Percentiles rank a stretch among this genome's conserved stretches.
Evolutionary conservation across 2,113 vertebrate species (phyloP).

Genomic region (Sinocyclocheilus rhinocerous): DNA sequence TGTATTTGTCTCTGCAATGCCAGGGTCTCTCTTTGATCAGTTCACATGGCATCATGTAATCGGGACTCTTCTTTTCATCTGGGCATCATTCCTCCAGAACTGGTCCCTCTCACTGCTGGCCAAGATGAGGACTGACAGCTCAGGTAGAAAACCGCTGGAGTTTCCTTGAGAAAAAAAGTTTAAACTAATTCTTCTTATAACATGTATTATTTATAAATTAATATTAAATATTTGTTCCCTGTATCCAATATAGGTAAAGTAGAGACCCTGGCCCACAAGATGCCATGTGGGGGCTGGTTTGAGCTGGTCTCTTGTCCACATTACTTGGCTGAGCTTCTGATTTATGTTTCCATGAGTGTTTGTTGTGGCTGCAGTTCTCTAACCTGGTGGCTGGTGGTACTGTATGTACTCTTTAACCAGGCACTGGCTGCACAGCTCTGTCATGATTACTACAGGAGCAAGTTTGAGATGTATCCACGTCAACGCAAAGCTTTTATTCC

Average conservation of each 20-base stretch:
- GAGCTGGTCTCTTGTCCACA: constrained; percentile 91
- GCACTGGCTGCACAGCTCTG: constrained; percentile 83
- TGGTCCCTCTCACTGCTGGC: constrained; percentile 84
- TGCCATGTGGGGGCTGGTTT: constrained; percentile 91
- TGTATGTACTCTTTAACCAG: constrained; percentile 88
- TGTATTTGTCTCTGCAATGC: constrained; percentile 6
- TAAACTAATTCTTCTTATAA: too few relatives aligned
- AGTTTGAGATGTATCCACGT: constrained; percentile 85
- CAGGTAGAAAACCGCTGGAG: constrained; percentile 72
- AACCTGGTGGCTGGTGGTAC: constrained; percentile 89
- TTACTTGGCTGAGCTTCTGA: constrained; percentile 92
- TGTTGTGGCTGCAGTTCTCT: constrained; percentile 77
- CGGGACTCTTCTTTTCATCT: constrained; percentile 80
- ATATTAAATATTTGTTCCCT: constrained; percentile 32
- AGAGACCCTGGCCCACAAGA: constrained; percentile 77
- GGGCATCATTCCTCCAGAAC: constrained; percentile 88
- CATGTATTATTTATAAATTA: neutral
- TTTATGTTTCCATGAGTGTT: constrained; percentile 85
- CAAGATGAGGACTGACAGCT: constrained; percentile 83
- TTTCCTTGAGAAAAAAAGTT: too few relatives aligned
- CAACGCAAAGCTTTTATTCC: constrained; percentile 90
- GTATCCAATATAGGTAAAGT: constrained; percentile 78
- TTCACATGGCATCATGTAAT: constrained; percentile 78
- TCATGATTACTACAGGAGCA: constrained; percentile 86
- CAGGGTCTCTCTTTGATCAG: constrained; percentile 70